Evolutionary conservation across 2,113 vertebrate species (phyloP), one percentile per base, ranked within the genome.

Genomic region (Apteryx mantelli): DNA sequence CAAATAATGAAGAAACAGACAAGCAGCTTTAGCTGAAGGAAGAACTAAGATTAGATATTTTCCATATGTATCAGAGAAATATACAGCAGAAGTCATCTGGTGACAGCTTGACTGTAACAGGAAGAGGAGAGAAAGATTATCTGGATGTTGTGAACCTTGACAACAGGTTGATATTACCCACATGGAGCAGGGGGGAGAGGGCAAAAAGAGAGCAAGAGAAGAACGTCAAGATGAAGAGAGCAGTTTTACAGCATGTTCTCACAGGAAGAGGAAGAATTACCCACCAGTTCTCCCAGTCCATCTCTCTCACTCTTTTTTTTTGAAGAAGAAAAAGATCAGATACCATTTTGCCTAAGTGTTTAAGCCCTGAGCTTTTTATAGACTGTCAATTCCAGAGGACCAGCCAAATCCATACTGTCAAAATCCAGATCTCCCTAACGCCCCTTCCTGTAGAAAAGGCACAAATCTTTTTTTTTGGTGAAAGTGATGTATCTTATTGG

Each of bases 71-170:
- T 28, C n/a, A 32, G 18, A 34, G 46, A 93, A 88, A 94, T 26
- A 70, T 22, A 75, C 19, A 75, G 64, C 28, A 74, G 52, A 81
- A 89, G 28, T 68, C 7, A 1, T 69, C 30, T 40, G 15, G 16
- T 70, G 69, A 88, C 60, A 90, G 44, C 44, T 86, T 93, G n/a
- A 26, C 40, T 94, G 66, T 48, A 93, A 71, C 30, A 81, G 53
- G 40, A 88, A 76, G 58, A 74, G 21, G n/a, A 84, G 6, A 86
- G 48, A 84, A 92, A 69, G 46, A 94, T 16, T 65, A 83, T 87
- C 64, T 71, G 38, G 25, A 61, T 0, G 0, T 32, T 40, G 76
- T 3, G 21, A 84, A 79, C 26, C 22, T 46, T 56, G 63, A 21
- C 61, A 93, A 87, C 34, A 65, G 56, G 40, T 38, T 76, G 66